Conservation (phyloP, 2,888 invertebrate genomes). For the Melanostoma scalare region DNA sequence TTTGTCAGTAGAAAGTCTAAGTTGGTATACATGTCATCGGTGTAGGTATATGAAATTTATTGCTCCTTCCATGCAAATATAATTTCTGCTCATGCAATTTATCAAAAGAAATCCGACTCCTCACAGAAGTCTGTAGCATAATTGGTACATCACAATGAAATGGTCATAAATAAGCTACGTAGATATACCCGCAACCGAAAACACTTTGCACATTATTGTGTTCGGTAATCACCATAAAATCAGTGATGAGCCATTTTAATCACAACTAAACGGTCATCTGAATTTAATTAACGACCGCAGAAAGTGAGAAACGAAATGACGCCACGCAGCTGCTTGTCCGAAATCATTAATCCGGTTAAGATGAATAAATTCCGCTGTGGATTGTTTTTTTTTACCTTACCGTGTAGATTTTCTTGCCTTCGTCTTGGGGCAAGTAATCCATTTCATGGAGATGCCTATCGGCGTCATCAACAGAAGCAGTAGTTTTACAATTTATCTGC, state of each 20-base stretch:
- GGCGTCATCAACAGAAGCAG: constrained; percentile 54
- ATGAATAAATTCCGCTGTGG: constrained; percentile 57
- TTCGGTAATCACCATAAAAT: constrained; percentile 47
- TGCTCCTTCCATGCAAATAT: no score
- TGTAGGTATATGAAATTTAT: no score
- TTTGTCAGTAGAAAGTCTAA: no score
- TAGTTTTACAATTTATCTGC: constrained; percentile 44
- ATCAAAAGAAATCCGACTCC: not conserved
- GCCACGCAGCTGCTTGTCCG: constrained; percentile 9
- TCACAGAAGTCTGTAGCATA: constrained; percentile 3
- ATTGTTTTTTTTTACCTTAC: constrained; percentile 19
- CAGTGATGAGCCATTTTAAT: constrained; percentile 50
- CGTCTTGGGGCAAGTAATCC: constrained; percentile 28
- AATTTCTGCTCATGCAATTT: no score
- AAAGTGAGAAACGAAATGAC: constrained; percentile 48
- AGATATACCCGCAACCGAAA: not conserved
- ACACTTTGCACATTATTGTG: constrained; percentile 31
- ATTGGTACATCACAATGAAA: constrained; percentile 12
- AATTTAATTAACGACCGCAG: constrained; percentile 57
- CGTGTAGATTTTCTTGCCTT: not conserved
- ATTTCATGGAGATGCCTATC: constrained; percentile 67
- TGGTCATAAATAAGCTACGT: constrained; percentile 38
- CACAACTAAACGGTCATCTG: constrained; percentile 53
- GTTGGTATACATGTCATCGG: no score
- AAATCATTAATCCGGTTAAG: constrained; percentile 63